Percentiles rank a stretch among this genome's conserved stretches.
Conservation (phyloP, 2,888 invertebrate species). For the Apamea epomidion region DNA sequence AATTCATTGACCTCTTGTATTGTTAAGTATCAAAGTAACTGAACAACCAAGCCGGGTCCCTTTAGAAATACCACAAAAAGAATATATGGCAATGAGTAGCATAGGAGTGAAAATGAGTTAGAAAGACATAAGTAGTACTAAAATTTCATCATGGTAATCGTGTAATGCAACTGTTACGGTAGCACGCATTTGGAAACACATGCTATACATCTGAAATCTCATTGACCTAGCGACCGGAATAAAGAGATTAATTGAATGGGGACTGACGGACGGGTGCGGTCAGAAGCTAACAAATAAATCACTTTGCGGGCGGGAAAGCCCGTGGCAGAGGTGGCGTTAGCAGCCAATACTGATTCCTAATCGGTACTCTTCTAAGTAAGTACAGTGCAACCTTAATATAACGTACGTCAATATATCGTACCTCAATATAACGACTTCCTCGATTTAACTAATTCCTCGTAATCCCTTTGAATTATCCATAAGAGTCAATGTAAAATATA, state of each 20-base stretch:
- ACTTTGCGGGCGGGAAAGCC: conserved; percentile 48
- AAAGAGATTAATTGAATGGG: conserved; percentile 66
- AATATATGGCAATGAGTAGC: not conserved
- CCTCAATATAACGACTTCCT: too few relatives aligned
- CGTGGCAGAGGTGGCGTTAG: conserved; percentile 20
- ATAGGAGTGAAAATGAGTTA: not conserved
- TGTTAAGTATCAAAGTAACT: not conserved
- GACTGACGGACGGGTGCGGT: conserved; percentile 69
- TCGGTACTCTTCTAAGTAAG: conserved; percentile 1
- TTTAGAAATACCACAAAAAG: not conserved
- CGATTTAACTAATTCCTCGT: too few relatives aligned
- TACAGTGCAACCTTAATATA: too few relatives aligned
- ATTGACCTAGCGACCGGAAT: conserved; percentile 64
- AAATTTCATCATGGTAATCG: conserved; percentile 4
- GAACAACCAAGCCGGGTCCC: too few relatives aligned
- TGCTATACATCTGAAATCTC: conserved; percentile 57
- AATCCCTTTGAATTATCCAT: too few relatives aligned
- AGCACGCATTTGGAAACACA: conserved; percentile 21
- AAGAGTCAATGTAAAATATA: too few relatives aligned
- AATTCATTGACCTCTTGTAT: not conserved
- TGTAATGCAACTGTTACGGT: conserved; percentile 12
- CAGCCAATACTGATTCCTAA: conserved; percentile 26
- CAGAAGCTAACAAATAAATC: conserved; percentile 72
- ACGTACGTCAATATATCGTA: too few relatives aligned
- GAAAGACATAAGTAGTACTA: not conserved